These are phyloP conservation scores for Cercopithecus mona DNA, from an alignment of 2,113 vertebrate genomes.

Conservation along the genomic window DNA sequence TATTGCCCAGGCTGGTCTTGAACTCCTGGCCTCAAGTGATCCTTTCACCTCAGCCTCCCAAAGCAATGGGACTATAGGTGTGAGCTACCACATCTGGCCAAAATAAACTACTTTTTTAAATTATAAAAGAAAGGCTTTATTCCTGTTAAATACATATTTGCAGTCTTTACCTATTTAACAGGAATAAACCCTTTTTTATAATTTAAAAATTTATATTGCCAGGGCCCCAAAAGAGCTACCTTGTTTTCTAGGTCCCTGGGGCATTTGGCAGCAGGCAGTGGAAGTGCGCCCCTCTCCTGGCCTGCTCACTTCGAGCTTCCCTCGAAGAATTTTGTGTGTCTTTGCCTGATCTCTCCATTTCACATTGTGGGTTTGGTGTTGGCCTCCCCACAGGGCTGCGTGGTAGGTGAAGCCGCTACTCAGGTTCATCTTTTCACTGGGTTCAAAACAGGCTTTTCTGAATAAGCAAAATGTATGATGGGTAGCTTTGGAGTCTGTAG, in stretches of 20 bases:
- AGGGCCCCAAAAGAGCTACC: conserved; percentile 40
- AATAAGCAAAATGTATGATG: not conserved
- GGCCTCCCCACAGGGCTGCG: conserved; percentile 40
- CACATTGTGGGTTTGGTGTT: conserved; percentile 66
- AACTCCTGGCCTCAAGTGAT: no score
- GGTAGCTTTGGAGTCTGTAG: not conserved
- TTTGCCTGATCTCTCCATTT: conserved; percentile 73
- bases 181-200: no score
- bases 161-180: no score
- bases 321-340: not conserved
- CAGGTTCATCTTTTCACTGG: not conserved
- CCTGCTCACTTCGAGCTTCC: not conserved
- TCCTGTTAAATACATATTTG: not conserved
- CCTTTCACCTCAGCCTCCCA: no score
- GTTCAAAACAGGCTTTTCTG: not conserved
- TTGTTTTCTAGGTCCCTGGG: conserved; percentile 63
- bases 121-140: conserved; percentile 49
- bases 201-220: not conserved
- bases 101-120: conserved; percentile 51
- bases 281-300: not conserved
- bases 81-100: no score
- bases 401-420: not conserved
- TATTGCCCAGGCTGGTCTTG: no score
- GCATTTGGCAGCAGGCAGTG: conserved; percentile 63
- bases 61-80: no score